These are phyloP conservation scores for Sapayoa aenigma DNA, from an alignment of 2,113 vertebrate species.

Conservation along the genomic window DNA sequence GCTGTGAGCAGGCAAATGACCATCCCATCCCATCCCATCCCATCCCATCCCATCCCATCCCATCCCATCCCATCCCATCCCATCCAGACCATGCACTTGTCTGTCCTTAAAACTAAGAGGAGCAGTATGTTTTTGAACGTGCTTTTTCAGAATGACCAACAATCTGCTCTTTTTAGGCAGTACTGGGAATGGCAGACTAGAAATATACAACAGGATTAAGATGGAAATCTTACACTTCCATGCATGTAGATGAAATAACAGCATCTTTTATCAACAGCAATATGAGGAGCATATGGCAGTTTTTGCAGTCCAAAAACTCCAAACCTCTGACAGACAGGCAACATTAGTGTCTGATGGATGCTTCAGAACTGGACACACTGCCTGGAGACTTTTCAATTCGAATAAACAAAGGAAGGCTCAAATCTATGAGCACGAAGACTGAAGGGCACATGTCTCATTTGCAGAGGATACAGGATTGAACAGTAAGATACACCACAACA, in stretches of 20 bases:
- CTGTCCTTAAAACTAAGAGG: not conserved
- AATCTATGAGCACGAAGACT: not conserved
- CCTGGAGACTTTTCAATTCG: not conserved
- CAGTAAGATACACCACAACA: not conserved
- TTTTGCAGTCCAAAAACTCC: not conserved
- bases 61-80: not conserved
- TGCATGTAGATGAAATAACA: not conserved
- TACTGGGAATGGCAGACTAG: not conserved
- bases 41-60: too few relatives aligned
- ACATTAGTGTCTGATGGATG: not conserved
- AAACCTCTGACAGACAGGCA: not conserved
- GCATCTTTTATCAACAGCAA: not conserved
- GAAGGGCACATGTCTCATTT: not conserved
- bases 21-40: not conserved
- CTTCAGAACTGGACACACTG: not conserved
- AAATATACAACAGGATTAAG: not conserved
- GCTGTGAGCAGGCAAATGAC: not conserved
- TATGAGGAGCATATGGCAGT: not conserved
- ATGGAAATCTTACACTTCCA: not conserved
- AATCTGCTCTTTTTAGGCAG: not conserved
- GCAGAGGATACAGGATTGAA: not conserved
- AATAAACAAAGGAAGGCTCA: not conserved
- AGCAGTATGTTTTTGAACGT: not conserved
- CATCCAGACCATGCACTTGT: not conserved
- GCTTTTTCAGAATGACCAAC: not conserved